Evolutionary conservation across 1,140 invertebrate species (phyloP).

Genomic region (Drosophila guanche): DNA sequence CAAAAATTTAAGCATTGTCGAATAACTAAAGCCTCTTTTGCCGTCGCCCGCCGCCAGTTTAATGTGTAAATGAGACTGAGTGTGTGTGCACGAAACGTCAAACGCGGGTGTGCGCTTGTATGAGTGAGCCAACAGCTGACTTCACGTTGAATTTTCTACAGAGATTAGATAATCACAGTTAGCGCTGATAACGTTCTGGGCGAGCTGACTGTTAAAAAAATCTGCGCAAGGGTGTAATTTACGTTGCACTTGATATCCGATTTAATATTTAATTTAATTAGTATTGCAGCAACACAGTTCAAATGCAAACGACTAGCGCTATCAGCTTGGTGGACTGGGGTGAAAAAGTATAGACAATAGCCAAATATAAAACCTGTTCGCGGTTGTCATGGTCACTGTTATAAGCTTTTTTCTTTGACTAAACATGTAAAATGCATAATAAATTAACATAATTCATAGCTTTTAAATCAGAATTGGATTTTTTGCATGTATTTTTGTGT

Average conservation of each 20-base stretch:
- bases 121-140: slow-evolving; percentile 54
- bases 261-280: too few species aligned
- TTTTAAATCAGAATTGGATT: not conserved
- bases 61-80: slow-evolving; percentile 30
- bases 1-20: slow-evolving; percentile 69
- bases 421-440: too few species aligned
- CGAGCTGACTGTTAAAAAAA: not conserved
- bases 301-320: not conserved
- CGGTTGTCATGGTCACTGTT: slow-evolving; percentile 12
- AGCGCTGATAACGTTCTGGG: not conserved
- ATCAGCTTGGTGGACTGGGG: not conserved
- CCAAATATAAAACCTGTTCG: slow-evolving; percentile 49
- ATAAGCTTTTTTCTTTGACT: not conserved
- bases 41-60: slow-evolving; percentile 58
- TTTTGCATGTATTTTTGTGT: not conserved
- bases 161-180: slow-evolving; percentile 36
- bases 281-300: too few species aligned
- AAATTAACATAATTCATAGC: too few species aligned
- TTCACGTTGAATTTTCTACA: slow-evolving; percentile 4
- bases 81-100: slow-evolving; percentile 30
- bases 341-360: not conserved
- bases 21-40: slow-evolving; percentile 48
- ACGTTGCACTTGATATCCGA: too few species aligned
- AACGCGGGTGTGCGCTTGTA: slow-evolving; percentile 29
- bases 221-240: too few species aligned